Evolutionary conservation across 2,113 vertebrate genomes (phyloP).

Genomic region (Syngnathoides biaculeatus): DNA sequence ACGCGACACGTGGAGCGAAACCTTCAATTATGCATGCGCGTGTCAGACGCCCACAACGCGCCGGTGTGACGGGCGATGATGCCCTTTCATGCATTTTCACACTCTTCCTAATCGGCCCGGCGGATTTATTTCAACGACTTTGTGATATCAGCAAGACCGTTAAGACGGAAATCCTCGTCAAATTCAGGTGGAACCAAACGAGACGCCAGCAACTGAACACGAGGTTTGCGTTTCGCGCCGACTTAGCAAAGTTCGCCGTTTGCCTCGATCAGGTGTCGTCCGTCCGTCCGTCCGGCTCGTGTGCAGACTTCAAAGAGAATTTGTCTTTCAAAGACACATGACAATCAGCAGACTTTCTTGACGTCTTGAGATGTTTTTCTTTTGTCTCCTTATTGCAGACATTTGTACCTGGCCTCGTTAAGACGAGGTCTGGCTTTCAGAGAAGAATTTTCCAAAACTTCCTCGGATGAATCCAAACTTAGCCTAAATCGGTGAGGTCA

Average conservation of each 20-base stretch:
- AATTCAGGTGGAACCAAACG: background rate
- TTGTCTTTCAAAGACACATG: too few species aligned
- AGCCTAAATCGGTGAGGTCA: too few species aligned
- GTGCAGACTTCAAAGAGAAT: too few species aligned
- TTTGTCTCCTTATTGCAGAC: background rate
- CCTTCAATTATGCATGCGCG: constrained; percentile 36
- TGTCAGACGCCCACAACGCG: background rate
- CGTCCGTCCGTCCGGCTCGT: too few species aligned
- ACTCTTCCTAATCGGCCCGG: background rate
- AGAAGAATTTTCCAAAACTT: too few species aligned
- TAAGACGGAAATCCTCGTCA: background rate
- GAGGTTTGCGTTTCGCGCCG: background rate
- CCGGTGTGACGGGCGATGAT: background rate
- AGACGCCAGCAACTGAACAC: background rate
- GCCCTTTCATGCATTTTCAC: background rate
- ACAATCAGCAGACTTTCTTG: too few species aligned
- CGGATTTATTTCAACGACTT: background rate
- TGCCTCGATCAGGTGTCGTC: too few species aligned
- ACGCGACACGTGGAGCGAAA: constrained; percentile 51
- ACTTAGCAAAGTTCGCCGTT: background rate
- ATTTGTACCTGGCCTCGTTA: background rate
- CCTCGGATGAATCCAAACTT: too few species aligned
- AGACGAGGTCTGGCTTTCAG: too few species aligned
- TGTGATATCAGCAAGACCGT: background rate
- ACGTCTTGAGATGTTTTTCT: too few species aligned